Conservation (phyloP, 30 jellyfish, hydroid and myxozoan genomes). For the Hydra vulgaris region DNA sequence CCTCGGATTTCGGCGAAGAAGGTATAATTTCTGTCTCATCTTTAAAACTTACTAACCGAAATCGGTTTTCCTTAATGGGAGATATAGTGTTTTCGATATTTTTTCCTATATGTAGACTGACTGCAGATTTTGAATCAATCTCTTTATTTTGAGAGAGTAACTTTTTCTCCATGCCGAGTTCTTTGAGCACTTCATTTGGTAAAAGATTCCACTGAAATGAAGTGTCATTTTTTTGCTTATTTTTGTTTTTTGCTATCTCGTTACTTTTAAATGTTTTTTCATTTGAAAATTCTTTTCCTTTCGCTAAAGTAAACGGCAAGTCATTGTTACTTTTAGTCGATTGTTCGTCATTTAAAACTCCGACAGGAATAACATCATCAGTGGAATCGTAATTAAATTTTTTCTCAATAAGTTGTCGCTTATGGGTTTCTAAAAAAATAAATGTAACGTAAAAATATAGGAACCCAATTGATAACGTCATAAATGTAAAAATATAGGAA, state of each 20-base stretch:
- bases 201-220: conserved; percentile 20
- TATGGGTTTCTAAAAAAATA: conserved; percentile 20
- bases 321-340: background rate
- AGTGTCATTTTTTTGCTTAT: background rate
- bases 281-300: conserved; percentile 1
- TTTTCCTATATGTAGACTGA: background rate
- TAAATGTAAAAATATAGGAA: no score
- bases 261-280: background rate
- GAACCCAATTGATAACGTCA: no score
- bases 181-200: conserved; percentile 20
- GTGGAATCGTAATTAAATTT: conserved; percentile 29
- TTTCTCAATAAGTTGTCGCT: conserved; percentile 18
- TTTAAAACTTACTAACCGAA: conserved; percentile 18
- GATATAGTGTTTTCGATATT: background rate
- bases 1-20: background rate
- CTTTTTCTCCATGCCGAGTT: conserved; percentile 2
- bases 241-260: background rate
- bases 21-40: conserved; percentile 24
- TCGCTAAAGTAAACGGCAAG: conserved; percentile 15
- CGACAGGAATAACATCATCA: conserved; percentile 20
- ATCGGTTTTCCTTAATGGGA: background rate
- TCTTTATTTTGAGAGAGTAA: background rate
- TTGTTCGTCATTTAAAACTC: background rate
- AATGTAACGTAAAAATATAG: background rate
- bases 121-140: background rate